Evolutionary conservation across 2,113 vertebrate species (phyloP).

Genomic region (Paraplagusia blochii): DNA sequence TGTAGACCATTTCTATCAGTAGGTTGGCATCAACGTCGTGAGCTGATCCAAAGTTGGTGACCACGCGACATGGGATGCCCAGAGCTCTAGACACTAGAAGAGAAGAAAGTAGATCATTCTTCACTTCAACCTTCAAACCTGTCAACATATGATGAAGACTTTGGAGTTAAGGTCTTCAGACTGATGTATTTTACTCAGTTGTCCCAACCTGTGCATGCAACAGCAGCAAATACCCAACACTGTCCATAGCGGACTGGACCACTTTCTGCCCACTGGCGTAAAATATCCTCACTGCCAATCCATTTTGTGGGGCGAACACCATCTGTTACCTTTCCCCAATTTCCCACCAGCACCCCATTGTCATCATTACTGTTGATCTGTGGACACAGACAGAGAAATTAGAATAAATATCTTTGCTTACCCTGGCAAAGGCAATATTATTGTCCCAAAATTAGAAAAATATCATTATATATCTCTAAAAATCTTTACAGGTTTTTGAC

Average conservation of each 20-base stretch:
- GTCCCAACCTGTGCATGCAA: constrained; percentile 83
- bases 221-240: constrained; percentile 92
- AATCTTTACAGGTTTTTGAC: too few species aligned
- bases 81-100: constrained; percentile 81
- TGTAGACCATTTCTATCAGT: constrained; percentile 79
- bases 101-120: not conserved
- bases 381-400: not conserved
- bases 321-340: constrained; percentile 72
- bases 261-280: constrained; percentile 77
- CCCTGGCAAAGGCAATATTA: too few species aligned
- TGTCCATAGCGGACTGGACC: constrained; percentile 84
- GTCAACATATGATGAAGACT: not conserved
- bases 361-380: constrained; percentile 90
- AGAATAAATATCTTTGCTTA: too few species aligned
- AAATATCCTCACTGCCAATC: constrained; percentile 84
- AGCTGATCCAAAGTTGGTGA: constrained; percentile 89
- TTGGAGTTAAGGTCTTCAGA: not conserved
- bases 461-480: too few species aligned
- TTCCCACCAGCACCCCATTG: constrained; percentile 80
- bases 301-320: constrained; percentile 82
- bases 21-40: constrained; percentile 86
- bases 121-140: not conserved
- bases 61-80: constrained; percentile 83
- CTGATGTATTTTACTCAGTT: not conserved
- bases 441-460: too few species aligned